These are phyloP conservation scores for Sitta carolinensis DNA, from an alignment of 2,797 vertebrate species.

Conservation along the genomic window DNA sequence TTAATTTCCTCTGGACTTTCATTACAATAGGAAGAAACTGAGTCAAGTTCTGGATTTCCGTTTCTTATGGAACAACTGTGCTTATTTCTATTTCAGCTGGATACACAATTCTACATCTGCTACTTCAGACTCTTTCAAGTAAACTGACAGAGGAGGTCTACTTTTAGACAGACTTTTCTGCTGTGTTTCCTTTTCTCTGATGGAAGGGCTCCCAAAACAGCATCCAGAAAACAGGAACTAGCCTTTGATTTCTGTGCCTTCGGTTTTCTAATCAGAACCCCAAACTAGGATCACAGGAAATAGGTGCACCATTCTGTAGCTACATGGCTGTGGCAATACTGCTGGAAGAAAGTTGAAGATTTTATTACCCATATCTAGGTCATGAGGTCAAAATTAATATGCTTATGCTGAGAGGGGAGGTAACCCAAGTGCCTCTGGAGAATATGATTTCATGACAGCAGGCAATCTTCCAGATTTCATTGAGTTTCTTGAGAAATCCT, in stretches of 20 bases:
- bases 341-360: neutral
- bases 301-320: neutral
- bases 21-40: neutral
- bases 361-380: constrained; percentile 14
- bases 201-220: neutral
- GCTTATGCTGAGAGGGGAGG: neutral
- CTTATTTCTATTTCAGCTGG: neutral
- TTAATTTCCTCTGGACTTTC: neutral
- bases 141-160: neutral
- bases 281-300: neutral
- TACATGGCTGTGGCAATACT: neutral
- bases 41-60: neutral
- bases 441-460: constrained; percentile 6
- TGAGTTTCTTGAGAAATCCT: constrained; percentile 12
- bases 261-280: neutral
- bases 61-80: neutral
- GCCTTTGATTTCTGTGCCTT: neutral
- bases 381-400: constrained; percentile 39
- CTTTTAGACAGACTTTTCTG: neutral
- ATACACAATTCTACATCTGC: neutral
- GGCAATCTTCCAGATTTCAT: constrained; percentile 21
- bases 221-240: neutral
- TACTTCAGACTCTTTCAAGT: neutral
- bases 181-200: neutral
- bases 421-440: neutral